A percentile compares a stretch with the other conserved stretches of the same genome.
These are phyloP conservation scores for Nesogale talazaci DNA, from an alignment of 2,113 vertebrate genomes.

Conservation along the genomic window DNA sequence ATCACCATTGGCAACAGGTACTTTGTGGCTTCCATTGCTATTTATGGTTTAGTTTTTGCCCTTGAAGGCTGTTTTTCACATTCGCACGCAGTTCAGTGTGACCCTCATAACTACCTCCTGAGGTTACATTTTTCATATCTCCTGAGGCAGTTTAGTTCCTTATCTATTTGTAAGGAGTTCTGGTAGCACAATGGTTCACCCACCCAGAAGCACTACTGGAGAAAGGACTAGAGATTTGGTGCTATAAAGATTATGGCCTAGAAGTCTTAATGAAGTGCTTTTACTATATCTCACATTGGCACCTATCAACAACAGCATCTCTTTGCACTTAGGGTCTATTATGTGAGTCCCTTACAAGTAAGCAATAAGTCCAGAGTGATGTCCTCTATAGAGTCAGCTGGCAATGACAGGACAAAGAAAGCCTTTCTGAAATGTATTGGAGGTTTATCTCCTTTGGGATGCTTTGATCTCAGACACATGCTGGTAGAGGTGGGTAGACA, in stretches of 20 bases:
- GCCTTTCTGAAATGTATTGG: slow-evolving; percentile 44
- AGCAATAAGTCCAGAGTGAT: slow-evolving; percentile 27
- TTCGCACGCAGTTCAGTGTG: slow-evolving; percentile 15
- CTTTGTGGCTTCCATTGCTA: slow-evolving; percentile 21
- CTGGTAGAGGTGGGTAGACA: not conserved
- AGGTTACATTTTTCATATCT: slow-evolving; percentile 40
- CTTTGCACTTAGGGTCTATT: slow-evolving; percentile 5
- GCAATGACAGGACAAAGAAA: slow-evolving; percentile 6
- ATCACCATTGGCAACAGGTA: not conserved
- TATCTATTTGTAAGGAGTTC: not conserved
- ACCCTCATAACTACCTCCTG: not conserved
- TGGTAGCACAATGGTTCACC: not conserved
- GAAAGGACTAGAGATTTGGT: not conserved
- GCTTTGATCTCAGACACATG: slow-evolving; percentile 18
- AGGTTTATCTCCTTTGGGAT: not conserved
- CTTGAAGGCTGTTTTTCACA: slow-evolving; percentile 47
- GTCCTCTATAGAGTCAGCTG: not conserved
- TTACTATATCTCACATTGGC: not conserved
- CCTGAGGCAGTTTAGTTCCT: not conserved
- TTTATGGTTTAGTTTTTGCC: slow-evolving; percentile 35
- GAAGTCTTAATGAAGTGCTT: not conserved
- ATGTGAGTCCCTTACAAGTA: slow-evolving; percentile 9
- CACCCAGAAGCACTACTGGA: not conserved
- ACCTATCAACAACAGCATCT: not conserved
- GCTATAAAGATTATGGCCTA: not conserved